Evolutionary conservation across 2,797 vertebrate genomes (phyloP).

Genomic region (Apogon talboti): DNA sequence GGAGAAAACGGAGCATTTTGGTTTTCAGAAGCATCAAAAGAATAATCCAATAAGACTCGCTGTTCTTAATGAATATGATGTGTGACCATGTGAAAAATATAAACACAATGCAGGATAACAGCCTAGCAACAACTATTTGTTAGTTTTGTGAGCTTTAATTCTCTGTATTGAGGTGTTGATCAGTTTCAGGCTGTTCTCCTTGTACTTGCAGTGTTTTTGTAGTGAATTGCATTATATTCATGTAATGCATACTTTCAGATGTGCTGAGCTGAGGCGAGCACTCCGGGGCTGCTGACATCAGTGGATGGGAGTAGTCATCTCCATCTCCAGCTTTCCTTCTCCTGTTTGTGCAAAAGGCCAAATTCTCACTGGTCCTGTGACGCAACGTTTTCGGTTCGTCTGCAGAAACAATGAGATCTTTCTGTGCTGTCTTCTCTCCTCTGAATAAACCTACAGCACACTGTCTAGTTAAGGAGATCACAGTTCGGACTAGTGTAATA

Average conservation of each 20-base stretch:
- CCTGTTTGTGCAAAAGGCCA: conserved; percentile 64
- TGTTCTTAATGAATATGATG: not conserved
- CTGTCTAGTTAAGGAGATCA: conserved; percentile 17
- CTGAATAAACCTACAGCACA: conserved; percentile 28
- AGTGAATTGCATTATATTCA: not conserved
- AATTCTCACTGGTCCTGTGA: conserved; percentile 49
- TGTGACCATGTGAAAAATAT: not conserved
- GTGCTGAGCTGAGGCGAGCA: conserved; percentile 25
- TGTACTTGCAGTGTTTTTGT: not conserved
- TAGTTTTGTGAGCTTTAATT: not conserved
- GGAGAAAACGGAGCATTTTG: not conserved
- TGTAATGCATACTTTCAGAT: conserved; percentile 30
- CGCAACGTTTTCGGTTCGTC: conserved; percentile 39
- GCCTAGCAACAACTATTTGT: too few species aligned
- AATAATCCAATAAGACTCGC: not conserved
- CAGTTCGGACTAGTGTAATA: conserved; percentile 17
- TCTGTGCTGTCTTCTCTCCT: conserved; percentile 32
- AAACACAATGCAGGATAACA: too few species aligned
- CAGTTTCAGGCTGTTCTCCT: conserved; percentile 7
- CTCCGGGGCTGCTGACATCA: conserved; percentile 50
- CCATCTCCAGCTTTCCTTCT: conserved; percentile 63
- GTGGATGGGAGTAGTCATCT: conserved; percentile 61
- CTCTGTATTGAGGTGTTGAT: conserved; percentile 9
- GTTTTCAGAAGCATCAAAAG: conserved; percentile 1
- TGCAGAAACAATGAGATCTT: conserved; percentile 58